Percentiles rank a stretch among this genome's conserved stretches.
These are phyloP conservation scores for Poecilobothrus nobilitatus DNA, from an alignment of 2,888 invertebrate species.

Conservation along the genomic window DNA sequence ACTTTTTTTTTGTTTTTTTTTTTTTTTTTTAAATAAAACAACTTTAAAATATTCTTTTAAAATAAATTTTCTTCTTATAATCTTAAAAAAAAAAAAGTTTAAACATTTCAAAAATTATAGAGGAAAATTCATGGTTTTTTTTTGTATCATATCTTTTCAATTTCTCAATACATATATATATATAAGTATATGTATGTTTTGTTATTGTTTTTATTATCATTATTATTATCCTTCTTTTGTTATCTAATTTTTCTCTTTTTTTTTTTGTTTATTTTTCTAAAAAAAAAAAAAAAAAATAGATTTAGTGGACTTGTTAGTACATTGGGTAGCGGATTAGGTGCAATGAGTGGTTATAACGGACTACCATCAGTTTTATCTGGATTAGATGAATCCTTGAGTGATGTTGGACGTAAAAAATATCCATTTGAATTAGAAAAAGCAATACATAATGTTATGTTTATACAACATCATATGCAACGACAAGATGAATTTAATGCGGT, in stretches of 20 bases:
- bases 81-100: no score
- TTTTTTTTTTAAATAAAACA: no score
- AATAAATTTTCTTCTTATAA: no score
- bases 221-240: neutral
- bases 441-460: conserved; percentile 90
- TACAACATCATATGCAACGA: conserved; percentile 88
- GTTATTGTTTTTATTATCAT: neutral
- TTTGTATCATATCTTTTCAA: neutral
- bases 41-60: no score
- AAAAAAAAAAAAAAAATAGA: conserved; percentile 40
- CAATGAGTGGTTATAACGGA: conserved; percentile 65
- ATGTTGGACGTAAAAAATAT: conserved; percentile 76
- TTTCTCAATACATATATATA: no score
- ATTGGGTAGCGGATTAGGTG: conserved; percentile 52
- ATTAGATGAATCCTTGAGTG: conserved; percentile 72
- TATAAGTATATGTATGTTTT: no score
- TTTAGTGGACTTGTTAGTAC: conserved; percentile 69
- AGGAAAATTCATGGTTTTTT: no score
- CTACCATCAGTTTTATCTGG: conserved; percentile 76
- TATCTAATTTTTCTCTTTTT: neutral
- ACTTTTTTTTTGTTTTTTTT: no score
- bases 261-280: neutral
- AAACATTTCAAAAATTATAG: no score
- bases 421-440: conserved; percentile 90
- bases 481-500: conserved; percentile 93